Base-by-base conservation (phyloP, 2,888 invertebrate genomes). In the Parnassius glacialis region DNA sequence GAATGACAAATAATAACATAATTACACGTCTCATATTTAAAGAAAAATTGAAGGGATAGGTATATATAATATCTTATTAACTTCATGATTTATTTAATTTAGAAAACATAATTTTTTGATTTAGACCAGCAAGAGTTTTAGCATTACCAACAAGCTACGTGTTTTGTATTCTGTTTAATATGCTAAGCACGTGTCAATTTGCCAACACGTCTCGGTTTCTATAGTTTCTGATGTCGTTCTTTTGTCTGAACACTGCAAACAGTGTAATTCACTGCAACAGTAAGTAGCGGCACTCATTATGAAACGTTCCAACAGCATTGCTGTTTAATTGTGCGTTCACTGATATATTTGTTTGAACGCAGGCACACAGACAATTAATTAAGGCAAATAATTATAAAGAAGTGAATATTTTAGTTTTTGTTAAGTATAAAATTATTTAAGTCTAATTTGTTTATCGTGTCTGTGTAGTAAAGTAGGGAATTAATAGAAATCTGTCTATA, bases 281-380 rank as follows among this genome's bases (percentile, higher is more conserved):
- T 44, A 55, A 55, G 43, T 41, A 52, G 57, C n/a, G 43, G 56
- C 13, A 45, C 2, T 52, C 53, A 50, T 57, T 54, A 57, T 59
- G 54, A 62, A 62, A 55, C 51, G 51, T 58, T 62, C 54, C 54
- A 42, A 52, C 52, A 51, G 54, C 62, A 62, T 59, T 62, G 45
- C 62, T 62, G 62, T 62, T 59, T 59, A 62, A 62, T 62, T 62
- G 59, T 53, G 41, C 62, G 55, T 59, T 45, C 50, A 55, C 45
- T 62, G 59, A 62, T 62, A 59, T 62, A 59, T 62, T 62, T 62
- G 45, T 55, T 55, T 59, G 55, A 59, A 59, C 55, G 55, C 51
- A 45, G n/a, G 16, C 53, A 53, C 48, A 34, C 51, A 62, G 34
- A 54, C 54, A 51, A 62, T 58, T 62, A 54, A 58, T 58, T 58